These are phyloP conservation scores for Pterocles burchelli DNA, from an alignment of 2,113 vertebrate genomes.

Conservation along the genomic window DNA sequence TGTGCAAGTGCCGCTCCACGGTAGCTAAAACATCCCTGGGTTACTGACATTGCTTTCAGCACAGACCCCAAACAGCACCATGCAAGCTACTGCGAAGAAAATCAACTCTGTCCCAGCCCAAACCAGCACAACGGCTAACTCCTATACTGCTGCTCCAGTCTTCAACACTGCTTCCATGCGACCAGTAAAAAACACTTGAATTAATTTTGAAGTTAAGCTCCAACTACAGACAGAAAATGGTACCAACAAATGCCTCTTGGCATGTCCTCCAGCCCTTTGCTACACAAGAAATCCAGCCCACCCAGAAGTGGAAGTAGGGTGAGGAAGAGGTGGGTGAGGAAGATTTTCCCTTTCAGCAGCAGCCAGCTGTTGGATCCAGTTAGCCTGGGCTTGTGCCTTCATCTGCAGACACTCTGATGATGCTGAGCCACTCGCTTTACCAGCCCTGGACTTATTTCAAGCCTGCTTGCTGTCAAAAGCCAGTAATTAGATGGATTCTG, in stretches of 20 bases:
- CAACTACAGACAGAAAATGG: background rate
- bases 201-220: background rate
- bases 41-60: rapidly evolving
- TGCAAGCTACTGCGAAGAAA: background rate
- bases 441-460: background rate
- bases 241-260: background rate
- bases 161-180: background rate
- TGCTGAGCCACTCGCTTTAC: background rate
- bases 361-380: rapidly evolving
- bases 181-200: background rate
- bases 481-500: background rate
- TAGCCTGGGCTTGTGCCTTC: background rate
- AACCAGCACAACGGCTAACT: background rate
- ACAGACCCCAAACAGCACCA: background rate
- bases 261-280: background rate
- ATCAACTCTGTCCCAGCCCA: background rate
- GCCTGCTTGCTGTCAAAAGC: background rate
- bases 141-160: background rate
- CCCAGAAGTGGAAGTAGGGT: background rate
- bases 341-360: background rate
- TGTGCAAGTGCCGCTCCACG: too few relatives aligned
- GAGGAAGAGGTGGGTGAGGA: background rate
- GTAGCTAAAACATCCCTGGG: background rate
- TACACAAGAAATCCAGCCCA: background rate
- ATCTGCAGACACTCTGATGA: background rate